These are phyloP conservation scores for Diadegma fenestrale DNA, from an alignment of 2,888 invertebrate species.

Conservation along the genomic window DNA sequence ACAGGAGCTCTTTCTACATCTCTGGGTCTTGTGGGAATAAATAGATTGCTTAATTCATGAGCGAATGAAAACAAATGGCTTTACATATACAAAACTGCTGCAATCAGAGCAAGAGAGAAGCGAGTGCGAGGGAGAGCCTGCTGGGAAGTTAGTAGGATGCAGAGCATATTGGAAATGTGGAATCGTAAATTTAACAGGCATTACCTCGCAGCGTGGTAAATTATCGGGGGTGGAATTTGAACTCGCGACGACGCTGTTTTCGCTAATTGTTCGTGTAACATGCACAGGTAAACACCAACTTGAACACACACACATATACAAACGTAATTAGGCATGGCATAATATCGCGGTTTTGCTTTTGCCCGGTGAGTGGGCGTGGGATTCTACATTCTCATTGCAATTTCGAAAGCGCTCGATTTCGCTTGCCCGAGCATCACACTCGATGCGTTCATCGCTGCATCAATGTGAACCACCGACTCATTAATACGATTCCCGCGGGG, in stretches of 20 bases:
- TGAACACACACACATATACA: conserved; percentile 3
- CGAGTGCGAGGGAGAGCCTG: neutral
- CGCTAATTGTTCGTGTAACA: conserved; percentile 61
- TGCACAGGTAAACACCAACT: neutral
- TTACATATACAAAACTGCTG: conserved; percentile 1
- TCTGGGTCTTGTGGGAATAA: conserved; percentile 14
- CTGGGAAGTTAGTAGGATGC: conserved; percentile 25
- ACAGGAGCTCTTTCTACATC: neutral
- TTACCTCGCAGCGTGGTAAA: conserved; percentile 55
- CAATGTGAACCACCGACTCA: conserved; percentile 72
- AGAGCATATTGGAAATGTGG: conserved; percentile 47
- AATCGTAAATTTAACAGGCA: conserved; percentile 63
- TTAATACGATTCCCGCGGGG: conserved; percentile 76
- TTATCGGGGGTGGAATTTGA: conserved; percentile 49
- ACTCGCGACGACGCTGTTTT: conserved; percentile 15
- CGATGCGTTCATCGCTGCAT: conserved; percentile 32
- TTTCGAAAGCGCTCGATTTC: conserved; percentile 33
- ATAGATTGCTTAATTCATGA: conserved; percentile 19
- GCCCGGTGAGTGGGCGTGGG: conserved; percentile 3
- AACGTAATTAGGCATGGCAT: conserved; percentile 37
- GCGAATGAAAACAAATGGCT: conserved; percentile 28
- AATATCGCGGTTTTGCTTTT: conserved; percentile 50
- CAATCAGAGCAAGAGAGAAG: neutral
- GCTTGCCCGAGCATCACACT: conserved; percentile 1
- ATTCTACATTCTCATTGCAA: conserved; percentile 27